Conservation (phyloP, 2,888 invertebrate species). For the Escarpia spicata region DNA sequence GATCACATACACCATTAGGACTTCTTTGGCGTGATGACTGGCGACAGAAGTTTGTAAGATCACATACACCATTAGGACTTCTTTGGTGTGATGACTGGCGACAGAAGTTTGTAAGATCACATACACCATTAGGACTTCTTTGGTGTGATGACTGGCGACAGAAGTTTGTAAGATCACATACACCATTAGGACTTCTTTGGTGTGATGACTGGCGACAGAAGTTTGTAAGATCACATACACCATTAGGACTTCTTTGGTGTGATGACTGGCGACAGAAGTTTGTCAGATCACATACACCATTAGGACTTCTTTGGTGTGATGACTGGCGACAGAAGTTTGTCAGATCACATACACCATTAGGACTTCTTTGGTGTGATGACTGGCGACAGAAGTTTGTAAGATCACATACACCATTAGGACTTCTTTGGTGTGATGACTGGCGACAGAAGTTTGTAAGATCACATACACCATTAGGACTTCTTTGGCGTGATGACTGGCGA, state of each 20-base stretch:
- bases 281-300: not conserved
- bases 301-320: not conserved
- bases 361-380: not conserved
- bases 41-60: not conserved
- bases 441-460: not conserved
- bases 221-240: not conserved
- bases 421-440: not conserved
- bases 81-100: not conserved
- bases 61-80: not conserved
- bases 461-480: not conserved
- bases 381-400: not conserved
- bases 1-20: not conserved
- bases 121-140: not conserved
- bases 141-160: not conserved
- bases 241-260: not conserved
- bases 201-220: not conserved
- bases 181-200: not conserved
- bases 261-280: not conserved
- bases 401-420: not conserved
- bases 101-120: not conserved
- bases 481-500: not conserved
- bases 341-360: not conserved
- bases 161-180: not conserved
- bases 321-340: not conserved
- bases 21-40: not conserved